Evolutionary conservation across 2,888 invertebrate genomes (phyloP), one percentile per base, ranked within the genome.

Genomic region (Halictus quadricinctus): DNA sequence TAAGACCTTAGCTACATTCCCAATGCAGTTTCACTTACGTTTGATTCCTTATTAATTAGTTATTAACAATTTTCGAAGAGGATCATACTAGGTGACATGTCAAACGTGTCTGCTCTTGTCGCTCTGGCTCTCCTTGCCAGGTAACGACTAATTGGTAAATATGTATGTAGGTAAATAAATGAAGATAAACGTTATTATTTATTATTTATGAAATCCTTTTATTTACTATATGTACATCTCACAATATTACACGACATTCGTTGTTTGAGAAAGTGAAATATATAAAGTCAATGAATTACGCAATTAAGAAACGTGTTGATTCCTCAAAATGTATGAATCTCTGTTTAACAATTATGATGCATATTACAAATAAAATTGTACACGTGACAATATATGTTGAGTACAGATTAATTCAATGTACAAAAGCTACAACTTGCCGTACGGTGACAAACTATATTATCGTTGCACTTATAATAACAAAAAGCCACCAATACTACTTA

Each of bases 191-290:
- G 8, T 3, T 25, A 8, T 41, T 10, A 2, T 69, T 41, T 41
- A 21, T 41, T 41, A 69, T 21, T 69, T 21, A 36, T 36, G 36
- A 15, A 66, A 66, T 29, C 15, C 1, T 21, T 69, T 10, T 69
- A 69, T 69, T 69, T 21, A 41, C 41, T 69, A 21, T 69, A 69
- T 69, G 21, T 69, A 69, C 69, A 69, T 69, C 10, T 69, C 41
- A 54, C 3, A 69, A 18, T 3, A 21, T 15, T 69, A 41, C 7
- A 69, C 7, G 15, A 15, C 29, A 69, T 69, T 69, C 41, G 69
- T 69, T 69, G 69, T 41, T 41, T 41, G 41, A 41, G 41, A 36
- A 69, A 36, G 18, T 41, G 29, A 18, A 41, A 41, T 18, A 25
- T 29, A 2, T 54, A 54, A 54, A 66, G 29, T 15, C 18, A 64